Conservation (phyloP, 1,140 invertebrate genomes). For the Latrodectus geometricus region DNA sequence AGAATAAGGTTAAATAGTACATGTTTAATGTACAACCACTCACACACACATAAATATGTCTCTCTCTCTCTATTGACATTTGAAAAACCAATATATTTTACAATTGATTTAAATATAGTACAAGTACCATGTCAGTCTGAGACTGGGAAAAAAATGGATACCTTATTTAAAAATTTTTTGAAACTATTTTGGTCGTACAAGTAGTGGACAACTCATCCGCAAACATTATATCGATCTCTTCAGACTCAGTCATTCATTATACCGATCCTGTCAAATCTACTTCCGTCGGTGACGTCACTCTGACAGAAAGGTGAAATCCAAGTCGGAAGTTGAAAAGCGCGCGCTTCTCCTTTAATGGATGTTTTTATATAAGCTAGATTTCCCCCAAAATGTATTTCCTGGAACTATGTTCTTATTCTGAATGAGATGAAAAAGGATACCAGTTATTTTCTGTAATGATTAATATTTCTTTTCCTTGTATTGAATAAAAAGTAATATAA, state of each 20-base stretch:
- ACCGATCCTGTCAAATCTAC: slow-evolving; percentile 16
- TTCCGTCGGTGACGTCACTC: slow-evolving; percentile 35
- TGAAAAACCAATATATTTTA: too few species aligned
- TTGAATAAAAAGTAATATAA: background rate
- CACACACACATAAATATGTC: too few species aligned
- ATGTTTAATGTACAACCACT: too few species aligned
- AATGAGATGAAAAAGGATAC: background rate
- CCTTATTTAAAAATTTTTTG: background rate
- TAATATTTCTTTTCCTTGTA: slow-evolving; percentile 14
- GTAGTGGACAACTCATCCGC: too few species aligned
- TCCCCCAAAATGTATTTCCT: background rate
- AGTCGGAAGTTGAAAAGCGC: slow-evolving; percentile 46
- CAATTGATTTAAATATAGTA: too few species aligned
- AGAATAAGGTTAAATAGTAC: too few species aligned
- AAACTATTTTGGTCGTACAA: slow-evolving; percentile 3
- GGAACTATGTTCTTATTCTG: background rate
- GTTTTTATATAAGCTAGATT: background rate
- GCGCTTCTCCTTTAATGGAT: slow-evolving; percentile 33
- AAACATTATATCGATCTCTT: slow-evolving; percentile 33
- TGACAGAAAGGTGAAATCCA: background rate
- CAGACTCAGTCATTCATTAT: slow-evolving; percentile 30
- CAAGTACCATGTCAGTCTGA: too few species aligned
- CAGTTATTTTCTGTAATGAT: background rate
- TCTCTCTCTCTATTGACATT: too few species aligned
- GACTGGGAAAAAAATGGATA: background rate